Percentiles rank a stretch among this genome's conserved stretches.
Conservation (phyloP, 2,797 vertebrate species). For the Mastacembelus armatus region DNA sequence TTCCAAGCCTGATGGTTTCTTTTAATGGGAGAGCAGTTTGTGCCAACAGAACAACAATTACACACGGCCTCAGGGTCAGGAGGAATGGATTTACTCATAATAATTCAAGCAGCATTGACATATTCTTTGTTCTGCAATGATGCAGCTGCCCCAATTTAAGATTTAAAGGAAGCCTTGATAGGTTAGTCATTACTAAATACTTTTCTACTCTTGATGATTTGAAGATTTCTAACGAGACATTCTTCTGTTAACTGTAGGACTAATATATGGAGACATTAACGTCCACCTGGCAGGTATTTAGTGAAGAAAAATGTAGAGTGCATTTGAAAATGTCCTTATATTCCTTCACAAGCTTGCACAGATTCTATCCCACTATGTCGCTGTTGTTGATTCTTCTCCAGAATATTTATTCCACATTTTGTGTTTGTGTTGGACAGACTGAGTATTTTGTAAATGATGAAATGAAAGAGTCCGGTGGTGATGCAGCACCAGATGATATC, state of each 20-base stretch:
- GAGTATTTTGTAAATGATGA: constrained; percentile 39
- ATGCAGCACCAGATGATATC: constrained; percentile 44
- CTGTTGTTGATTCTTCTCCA: constrained; percentile 29
- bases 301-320: neutral
- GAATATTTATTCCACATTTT: constrained; percentile 54
- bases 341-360: constrained; percentile 41
- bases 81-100: constrained; percentile 75
- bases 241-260: constrained; percentile 33
- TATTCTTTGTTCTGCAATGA: constrained; percentile 48
- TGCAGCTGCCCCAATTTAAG: constrained; percentile 60
- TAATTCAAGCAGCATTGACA: constrained; percentile 72
- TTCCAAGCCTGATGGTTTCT: constrained; percentile 52
- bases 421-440: constrained; percentile 42
- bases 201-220: constrained; percentile 53
- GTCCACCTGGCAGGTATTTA: neutral
- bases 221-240: constrained; percentile 30
- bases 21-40: constrained; percentile 66
- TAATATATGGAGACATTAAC: constrained; percentile 13
- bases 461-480: constrained; percentile 30
- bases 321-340: constrained; percentile 1
- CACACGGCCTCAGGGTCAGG: constrained; percentile 64
- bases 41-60: constrained; percentile 68
- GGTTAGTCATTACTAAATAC: constrained; percentile 66
- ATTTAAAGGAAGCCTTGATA: constrained; percentile 58
- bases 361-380: constrained; percentile 21